These are phyloP conservation scores for Mimachlamys varia DNA, from an alignment of 2,888 invertebrate species.

Conservation along the genomic window DNA sequence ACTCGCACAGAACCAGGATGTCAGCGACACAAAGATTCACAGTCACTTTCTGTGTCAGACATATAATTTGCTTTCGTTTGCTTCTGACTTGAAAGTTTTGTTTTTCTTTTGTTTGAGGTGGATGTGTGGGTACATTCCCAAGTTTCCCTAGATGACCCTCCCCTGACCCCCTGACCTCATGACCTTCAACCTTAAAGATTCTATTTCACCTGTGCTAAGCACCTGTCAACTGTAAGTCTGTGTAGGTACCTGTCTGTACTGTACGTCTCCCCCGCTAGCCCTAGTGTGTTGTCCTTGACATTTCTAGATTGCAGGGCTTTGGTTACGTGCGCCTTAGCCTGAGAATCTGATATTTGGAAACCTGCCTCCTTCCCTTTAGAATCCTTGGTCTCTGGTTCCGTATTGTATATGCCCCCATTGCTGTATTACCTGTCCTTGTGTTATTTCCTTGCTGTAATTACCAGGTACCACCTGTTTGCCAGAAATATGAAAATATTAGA, in stretches of 20 bases:
- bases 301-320: too few species aligned
- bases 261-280: not conserved
- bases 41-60: constrained; percentile 1
- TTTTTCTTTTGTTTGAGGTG: constrained; percentile 47
- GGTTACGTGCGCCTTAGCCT: too few species aligned
- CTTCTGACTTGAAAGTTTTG: constrained; percentile 44
- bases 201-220: not conserved
- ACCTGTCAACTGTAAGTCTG: not conserved
- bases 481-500: too few species aligned
- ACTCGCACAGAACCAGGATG: too few species aligned
- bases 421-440: not conserved
- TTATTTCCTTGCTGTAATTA: not conserved
- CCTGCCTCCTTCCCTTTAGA: too few species aligned
- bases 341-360: too few species aligned
- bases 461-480: too few species aligned
- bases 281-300: not conserved
- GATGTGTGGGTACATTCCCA: constrained; percentile 39
- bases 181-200: not conserved
- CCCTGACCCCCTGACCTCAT: constrained; percentile 59
- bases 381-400: too few species aligned
- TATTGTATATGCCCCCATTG: not conserved
- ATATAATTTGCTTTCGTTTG: constrained; percentile 37
- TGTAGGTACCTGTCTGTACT: not conserved
- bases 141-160: constrained; percentile 57
- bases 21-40: not conserved